Evolutionary conservation across 1,140 invertebrate species (phyloP).

Genomic region (Drosophila pandora): DNA sequence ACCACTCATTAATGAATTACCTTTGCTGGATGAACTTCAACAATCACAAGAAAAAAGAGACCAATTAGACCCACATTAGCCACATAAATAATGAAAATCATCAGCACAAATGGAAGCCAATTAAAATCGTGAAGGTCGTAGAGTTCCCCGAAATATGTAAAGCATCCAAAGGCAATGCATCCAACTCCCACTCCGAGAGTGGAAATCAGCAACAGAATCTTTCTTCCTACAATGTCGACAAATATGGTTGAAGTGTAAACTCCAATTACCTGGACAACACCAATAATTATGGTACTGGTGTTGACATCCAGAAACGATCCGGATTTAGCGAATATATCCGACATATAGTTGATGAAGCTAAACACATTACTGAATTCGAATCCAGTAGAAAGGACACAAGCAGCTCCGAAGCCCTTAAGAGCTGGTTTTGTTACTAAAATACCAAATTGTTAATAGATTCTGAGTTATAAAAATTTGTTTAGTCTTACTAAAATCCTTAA

Average conservation of each 20-base stretch:
- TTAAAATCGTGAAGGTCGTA: slow-evolving; percentile 37
- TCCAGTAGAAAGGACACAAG: slow-evolving; percentile 39
- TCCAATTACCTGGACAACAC: slow-evolving; percentile 74
- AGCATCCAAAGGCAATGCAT: slow-evolving; percentile 62
- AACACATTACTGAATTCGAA: slow-evolving; percentile 85
- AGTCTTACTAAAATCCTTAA: slow-evolving; percentile 59
- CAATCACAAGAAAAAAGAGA: slow-evolving; percentile 63
- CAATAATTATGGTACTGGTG: slow-evolving; percentile 89
- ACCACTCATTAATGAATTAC: slow-evolving; percentile 20
- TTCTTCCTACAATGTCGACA: slow-evolving; percentile 71
- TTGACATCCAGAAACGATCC: slow-evolving; percentile 86
- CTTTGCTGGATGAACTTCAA: slow-evolving; percentile 72
- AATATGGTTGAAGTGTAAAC: slow-evolving; percentile 15
- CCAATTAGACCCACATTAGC: slow-evolving; percentile 65
- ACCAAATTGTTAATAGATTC: background rate
- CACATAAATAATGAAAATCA: slow-evolving; percentile 60
- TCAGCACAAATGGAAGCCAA: slow-evolving; percentile 67
- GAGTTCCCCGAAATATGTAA: slow-evolving; percentile 48
- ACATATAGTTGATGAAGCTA: slow-evolving; percentile 85
- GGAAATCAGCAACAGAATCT: slow-evolving; percentile 69
- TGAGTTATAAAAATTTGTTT: background rate
- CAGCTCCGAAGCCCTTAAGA: slow-evolving; percentile 44
- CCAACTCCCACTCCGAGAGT: slow-evolving; percentile 59
- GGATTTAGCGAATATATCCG: slow-evolving; percentile 87
- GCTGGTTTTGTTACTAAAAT: slow-evolving; percentile 43